Evolutionary conservation across 1,140 invertebrate genomes (phyloP).

Genomic region (Papilio xuthus): DNA sequence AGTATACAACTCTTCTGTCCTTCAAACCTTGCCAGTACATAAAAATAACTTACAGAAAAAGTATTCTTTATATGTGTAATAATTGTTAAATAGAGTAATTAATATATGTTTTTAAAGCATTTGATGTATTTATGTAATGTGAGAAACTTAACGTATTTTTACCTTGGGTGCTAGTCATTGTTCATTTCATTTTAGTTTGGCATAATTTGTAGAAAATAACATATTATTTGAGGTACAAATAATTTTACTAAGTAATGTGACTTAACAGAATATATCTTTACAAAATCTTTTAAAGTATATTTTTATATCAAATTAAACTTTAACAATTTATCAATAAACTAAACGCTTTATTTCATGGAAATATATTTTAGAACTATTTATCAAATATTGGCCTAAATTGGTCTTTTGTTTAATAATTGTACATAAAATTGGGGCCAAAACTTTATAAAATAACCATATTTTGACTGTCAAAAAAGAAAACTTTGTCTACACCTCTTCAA

Average conservation of each 20-base stretch:
- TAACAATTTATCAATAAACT: constrained; percentile 9
- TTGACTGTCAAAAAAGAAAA: neutral
- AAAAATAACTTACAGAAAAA: neutral
- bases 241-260: constrained; percentile 29
- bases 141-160: constrained; percentile 39
- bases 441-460: neutral
- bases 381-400: constrained; percentile 34
- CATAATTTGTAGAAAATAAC: constrained; percentile 36
- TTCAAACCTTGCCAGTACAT: constrained; percentile 9
- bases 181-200: constrained; percentile 44
- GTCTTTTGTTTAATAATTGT: constrained; percentile 33
- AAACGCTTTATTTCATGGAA: constrained; percentile 8
- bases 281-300: constrained; percentile 23
- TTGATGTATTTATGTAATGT: constrained; percentile 32
- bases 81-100: neutral
- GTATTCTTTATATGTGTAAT: constrained; percentile 2
- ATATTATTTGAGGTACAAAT: constrained; percentile 1
- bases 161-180: constrained; percentile 67
- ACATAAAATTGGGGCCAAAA: constrained; percentile 35
- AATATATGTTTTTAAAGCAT: neutral
- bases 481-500: neutral
- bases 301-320: constrained; percentile 33
- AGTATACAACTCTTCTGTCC: neutral
- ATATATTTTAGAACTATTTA: constrained; percentile 30
- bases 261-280: constrained; percentile 19